These are phyloP conservation scores for Dioctria linearis DNA, from an alignment of 2,888 invertebrate species.

Conservation along the genomic window DNA sequence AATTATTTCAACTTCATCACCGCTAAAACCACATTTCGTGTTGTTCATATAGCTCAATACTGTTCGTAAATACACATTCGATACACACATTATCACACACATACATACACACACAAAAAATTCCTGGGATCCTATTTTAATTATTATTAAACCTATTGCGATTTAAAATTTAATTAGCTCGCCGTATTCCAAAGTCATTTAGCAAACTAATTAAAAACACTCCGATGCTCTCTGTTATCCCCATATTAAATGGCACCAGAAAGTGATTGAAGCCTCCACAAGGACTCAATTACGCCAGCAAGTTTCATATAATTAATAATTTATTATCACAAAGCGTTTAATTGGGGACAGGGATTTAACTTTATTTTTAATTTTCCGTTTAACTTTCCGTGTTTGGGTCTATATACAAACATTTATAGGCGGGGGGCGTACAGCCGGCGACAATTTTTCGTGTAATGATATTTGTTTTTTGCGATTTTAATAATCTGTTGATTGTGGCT, in stretches of 20 bases:
- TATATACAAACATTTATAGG: slow-evolving; percentile 45
- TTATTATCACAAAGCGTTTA: slow-evolving; percentile 62
- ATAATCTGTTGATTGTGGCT: slow-evolving; percentile 40
- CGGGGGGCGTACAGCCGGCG: slow-evolving; percentile 37
- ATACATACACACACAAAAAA: slow-evolving; percentile 15
- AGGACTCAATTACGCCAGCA: slow-evolving; percentile 61
- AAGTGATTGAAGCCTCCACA: slow-evolving; percentile 60
- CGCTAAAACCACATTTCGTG: slow-evolving; percentile 20
- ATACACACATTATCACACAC: not conserved
- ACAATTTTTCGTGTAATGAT: slow-evolving; percentile 37
- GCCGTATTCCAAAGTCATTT: slow-evolving; percentile 56
- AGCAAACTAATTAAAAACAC: slow-evolving; percentile 56
- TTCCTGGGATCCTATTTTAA: slow-evolving; percentile 46
- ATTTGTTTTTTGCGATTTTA: slow-evolving; percentile 44
- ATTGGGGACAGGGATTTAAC: slow-evolving; percentile 61
- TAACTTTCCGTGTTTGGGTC: slow-evolving; percentile 13
- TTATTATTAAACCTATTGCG: slow-evolving; percentile 57
- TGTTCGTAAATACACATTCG: too few species aligned
- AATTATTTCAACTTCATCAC: slow-evolving; percentile 47
- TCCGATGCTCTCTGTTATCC: slow-evolving; percentile 42
- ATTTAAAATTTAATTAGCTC: slow-evolving; percentile 58
- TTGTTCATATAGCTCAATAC: not conserved
- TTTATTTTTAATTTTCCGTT: slow-evolving; percentile 52
- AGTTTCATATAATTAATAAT: slow-evolving; percentile 62
- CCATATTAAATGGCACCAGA: slow-evolving; percentile 41